Evolutionary conservation across 2,113 vertebrate genomes (phyloP), one percentile per base, ranked within the genome.

Genomic region (Cyanistes caeruleus): DNA sequence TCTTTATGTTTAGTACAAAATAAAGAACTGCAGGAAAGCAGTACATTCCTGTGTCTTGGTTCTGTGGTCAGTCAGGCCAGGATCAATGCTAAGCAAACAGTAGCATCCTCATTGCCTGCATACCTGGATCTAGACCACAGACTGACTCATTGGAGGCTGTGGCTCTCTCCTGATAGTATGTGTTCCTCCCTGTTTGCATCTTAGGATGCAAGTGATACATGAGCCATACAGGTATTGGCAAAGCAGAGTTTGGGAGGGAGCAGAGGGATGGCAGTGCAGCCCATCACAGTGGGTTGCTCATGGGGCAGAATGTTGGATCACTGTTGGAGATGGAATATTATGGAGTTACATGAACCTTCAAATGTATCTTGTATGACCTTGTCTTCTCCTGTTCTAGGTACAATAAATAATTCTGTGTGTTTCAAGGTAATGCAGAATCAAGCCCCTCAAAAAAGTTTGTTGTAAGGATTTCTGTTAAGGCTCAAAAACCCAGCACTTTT

Each of bases 141-240:
- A 10, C 3, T 67, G n/a, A 19, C 25, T 70, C 15, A 6, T 9
- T 2, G 6, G 10, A 70, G 15, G 33, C 35, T 35, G 13, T 72
- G 48, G 7, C 35, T 28, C 17, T 91, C 39, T 89, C 16, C 44
- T 74, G 43, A 7, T 5, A 18, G 11, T 18, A 0, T 30, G 37
- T 65, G 15, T 31, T 72, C 28, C 30, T 12, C 23, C 4, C 10
- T 37, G 44, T 53, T 53, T 75, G 19, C 6, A 2, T 74, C 25
- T 49, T 62, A 30, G 44, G 48, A 35, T 11, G 15, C 24, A 31
- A 56, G 35, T 28, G 70, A 41, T 78, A 44, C 0, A 0, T 48
- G 48, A 72, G 10, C 51, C 22, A 4, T 39, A 44, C 0, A 6
- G n/a, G 12, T 81, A 11, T 4, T 41, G 56, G 49, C 33, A 64